Percentiles rank a stretch among this genome's conserved stretches.
Evolutionary conservation across 2,888 invertebrate species (phyloP).

Genomic region (Lithodes maja): DNA sequence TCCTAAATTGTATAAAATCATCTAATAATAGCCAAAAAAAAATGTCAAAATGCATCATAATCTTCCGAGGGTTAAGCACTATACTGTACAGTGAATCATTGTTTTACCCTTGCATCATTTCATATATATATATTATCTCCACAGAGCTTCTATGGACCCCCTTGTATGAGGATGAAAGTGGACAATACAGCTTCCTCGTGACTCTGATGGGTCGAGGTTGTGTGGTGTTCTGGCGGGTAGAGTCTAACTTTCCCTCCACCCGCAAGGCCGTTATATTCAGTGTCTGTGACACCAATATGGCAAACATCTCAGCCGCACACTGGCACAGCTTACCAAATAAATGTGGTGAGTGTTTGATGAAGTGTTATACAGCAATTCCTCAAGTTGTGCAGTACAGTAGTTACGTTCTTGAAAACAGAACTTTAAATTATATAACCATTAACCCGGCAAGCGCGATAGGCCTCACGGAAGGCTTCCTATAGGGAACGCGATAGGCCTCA

Average conservation of each 20-base stretch:
- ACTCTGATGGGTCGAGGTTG: conserved; percentile 43
- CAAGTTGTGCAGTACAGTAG: too few species aligned
- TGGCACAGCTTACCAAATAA: conserved; percentile 2
- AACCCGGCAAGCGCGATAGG: too few species aligned
- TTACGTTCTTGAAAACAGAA: too few species aligned
- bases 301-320: conserved; percentile 12
- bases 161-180: not conserved
- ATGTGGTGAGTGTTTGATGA: conserved; percentile 28
- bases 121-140: not conserved
- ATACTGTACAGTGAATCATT: not conserved
- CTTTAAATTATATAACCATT: too few species aligned
- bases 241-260: conserved; percentile 12
- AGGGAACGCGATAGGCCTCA: too few species aligned
- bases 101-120: not conserved
- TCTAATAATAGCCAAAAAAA: too few species aligned
- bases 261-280: not conserved
- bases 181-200: conserved; percentile 41
- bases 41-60: too few species aligned
- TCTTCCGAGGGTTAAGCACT: too few species aligned
- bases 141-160: conserved; percentile 40
- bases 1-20: too few species aligned
- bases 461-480: too few species aligned
- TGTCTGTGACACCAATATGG: conserved; percentile 25
- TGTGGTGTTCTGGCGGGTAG: conserved; percentile 53
- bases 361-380: not conserved